phyloP scores from a whole-genome alignment of 2,888 invertebrate genomes.

The Drosophila cognata region DNA sequence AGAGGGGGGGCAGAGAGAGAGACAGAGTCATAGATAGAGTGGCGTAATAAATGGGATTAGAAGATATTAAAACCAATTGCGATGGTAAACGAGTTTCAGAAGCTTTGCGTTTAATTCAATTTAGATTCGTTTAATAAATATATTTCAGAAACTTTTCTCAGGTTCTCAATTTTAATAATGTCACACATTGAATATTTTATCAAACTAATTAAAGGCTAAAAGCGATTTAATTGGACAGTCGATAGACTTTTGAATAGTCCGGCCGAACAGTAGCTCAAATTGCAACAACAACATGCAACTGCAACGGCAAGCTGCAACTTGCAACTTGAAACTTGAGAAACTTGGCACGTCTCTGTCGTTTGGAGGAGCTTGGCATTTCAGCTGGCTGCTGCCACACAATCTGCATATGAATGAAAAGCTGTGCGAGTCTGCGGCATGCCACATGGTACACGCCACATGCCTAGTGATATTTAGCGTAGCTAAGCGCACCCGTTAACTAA shows the following conservation, averaged over 20 bases:
- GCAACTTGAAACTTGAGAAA: constrained; percentile 24
- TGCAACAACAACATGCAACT: constrained; percentile 8
- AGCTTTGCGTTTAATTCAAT: not conserved
- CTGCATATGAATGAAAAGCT: constrained; percentile 49
- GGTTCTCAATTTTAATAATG: constrained; percentile 33
- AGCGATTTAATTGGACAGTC: constrained; percentile 76
- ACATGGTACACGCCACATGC: constrained; percentile 29
- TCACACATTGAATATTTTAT: constrained; percentile 58
- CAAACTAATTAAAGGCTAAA: constrained; percentile 73
- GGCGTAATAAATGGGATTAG: constrained; percentile 32
- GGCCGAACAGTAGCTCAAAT: constrained; percentile 47
- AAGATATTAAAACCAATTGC: constrained; percentile 26
- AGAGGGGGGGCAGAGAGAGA: not conserved
- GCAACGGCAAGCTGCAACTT: constrained; percentile 6
- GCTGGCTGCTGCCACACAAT: constrained; percentile 38
- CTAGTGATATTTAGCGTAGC: constrained; percentile 57
- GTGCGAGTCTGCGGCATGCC: constrained; percentile 48
- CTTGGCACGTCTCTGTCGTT: constrained; percentile 46
- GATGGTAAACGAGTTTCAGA: constrained; percentile 38
- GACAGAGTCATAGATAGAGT: constrained; percentile 9
- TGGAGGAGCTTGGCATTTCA: constrained; percentile 52
- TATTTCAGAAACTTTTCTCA: constrained; percentile 1
- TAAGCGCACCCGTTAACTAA: constrained; percentile 53
- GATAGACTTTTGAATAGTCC: constrained; percentile 76
- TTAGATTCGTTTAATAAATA: not conserved